Conservation (phyloP, 92 coral and sea anemone genomes). For the Porites cylindrica region DNA sequence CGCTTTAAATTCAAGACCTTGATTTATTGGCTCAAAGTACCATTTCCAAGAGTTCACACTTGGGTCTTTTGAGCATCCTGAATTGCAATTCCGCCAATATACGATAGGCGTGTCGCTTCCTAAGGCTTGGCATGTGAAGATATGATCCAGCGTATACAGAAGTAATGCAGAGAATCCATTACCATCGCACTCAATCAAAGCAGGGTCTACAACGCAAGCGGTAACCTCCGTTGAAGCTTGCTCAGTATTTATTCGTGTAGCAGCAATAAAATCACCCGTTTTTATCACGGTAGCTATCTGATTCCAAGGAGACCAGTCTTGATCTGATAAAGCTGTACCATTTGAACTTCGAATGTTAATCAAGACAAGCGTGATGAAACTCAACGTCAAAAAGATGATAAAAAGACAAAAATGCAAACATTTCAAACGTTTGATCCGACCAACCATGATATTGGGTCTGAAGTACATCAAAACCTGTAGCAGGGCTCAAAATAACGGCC, state of each 20-base stretch:
- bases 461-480: no score
- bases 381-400: no score
- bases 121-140: slow-evolving; percentile 42
- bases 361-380: no score
- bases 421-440: no score
- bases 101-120: slow-evolving; percentile 60
- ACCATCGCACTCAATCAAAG: slow-evolving; percentile 54
- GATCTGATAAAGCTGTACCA: no score
- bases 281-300: no score
- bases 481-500: no score
- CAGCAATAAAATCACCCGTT: not conserved
- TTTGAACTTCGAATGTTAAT: no score
- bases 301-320: no score
- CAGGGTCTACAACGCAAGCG: slow-evolving; percentile 70
- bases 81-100: slow-evolving; percentile 67
- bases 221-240: not conserved
- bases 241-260: not conserved
- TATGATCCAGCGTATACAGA: slow-evolving; percentile 66
- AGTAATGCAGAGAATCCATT: slow-evolving; percentile 65
- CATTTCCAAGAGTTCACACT: slow-evolving; percentile 74
- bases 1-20: slow-evolving; percentile 50
- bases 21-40: slow-evolving; percentile 77
- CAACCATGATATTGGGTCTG: no score
- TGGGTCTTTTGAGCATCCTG: slow-evolving; percentile 61
- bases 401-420: no score